A percentile compares a stretch with the other conserved stretches of the same genome.
These are phyloP conservation scores for Scolopax mira DNA, from an alignment of 2,113 vertebrate species.

Conservation along the genomic window DNA sequence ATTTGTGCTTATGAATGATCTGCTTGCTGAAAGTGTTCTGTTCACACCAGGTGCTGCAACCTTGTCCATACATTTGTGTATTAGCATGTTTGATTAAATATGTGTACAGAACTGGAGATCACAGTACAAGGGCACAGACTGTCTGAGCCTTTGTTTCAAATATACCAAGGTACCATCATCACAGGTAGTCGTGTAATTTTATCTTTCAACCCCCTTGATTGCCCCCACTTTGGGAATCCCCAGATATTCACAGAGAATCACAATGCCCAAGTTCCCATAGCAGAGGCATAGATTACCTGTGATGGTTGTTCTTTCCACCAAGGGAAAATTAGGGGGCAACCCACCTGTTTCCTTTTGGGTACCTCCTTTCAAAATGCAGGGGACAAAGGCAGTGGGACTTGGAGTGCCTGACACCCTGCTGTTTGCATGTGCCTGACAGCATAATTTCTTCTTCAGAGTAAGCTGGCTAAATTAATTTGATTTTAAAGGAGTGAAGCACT, in stretches of 20 bases:
- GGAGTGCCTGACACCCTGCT: not conserved
- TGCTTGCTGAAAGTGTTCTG: not conserved
- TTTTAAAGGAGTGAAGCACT: constrained; percentile 62
- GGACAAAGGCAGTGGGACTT: not conserved
- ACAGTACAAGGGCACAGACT: not conserved
- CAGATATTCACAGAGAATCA: not conserved
- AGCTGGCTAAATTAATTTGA: constrained; percentile 58
- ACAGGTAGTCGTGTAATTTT: not conserved
- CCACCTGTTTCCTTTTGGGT: not conserved
- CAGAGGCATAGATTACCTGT: not conserved
- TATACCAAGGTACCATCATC: not conserved
- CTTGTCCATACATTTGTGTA: not conserved
- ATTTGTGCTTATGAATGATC: not conserved
- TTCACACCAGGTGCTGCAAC: not conserved
- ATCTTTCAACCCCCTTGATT: not conserved
- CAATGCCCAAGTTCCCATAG: not conserved
- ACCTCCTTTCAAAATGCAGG: not conserved
- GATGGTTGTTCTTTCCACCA: not conserved
- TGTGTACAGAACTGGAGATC: not conserved
- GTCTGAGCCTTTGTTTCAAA: not conserved
- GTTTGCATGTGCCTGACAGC: not conserved
- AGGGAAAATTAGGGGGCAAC: not conserved
- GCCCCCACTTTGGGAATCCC: not conserved
- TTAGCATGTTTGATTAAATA: not conserved
- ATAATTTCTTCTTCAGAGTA: constrained; percentile 8